Conservation (phyloP, 2,888 invertebrate genomes). For the Tipula unca region DNA sequence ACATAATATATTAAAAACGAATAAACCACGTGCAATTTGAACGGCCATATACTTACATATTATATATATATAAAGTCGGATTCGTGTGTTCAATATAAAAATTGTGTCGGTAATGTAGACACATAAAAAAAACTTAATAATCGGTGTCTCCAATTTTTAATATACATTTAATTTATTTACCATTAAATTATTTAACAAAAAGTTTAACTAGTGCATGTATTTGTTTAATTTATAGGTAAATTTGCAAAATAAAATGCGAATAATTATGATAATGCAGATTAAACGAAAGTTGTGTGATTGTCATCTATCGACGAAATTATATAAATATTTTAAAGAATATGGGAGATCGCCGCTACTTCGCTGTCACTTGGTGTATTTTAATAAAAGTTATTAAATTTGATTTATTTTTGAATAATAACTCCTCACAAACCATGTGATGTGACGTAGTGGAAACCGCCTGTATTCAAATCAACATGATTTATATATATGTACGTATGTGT, state of each 20-base stretch:
- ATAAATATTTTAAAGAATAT: neutral
- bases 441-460: conserved; percentile 21
- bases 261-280: neutral
- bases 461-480: conserved; percentile 9
- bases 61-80: neutral
- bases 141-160: neutral
- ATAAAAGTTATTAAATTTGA: neutral
- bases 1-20: neutral
- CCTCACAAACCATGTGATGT: conserved; percentile 18
- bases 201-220: neutral
- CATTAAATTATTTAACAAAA: neutral
- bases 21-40: neutral
- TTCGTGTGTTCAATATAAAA: neutral
- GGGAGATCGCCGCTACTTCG: conserved; percentile 19
- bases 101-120: neutral
- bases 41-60: neutral
- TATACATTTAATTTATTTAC: neutral
- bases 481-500: no score
- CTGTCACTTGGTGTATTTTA: conserved; percentile 17
- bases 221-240: neutral
- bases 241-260: neutral
- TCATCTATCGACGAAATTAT: neutral
- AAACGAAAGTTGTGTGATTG: neutral
- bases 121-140: neutral
- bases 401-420: neutral